Percentiles rank a stretch among this genome's conserved stretches.
These are phyloP conservation scores for Abrostola triplasia DNA, from an alignment of 2,888 invertebrate species.

Conservation along the genomic window DNA sequence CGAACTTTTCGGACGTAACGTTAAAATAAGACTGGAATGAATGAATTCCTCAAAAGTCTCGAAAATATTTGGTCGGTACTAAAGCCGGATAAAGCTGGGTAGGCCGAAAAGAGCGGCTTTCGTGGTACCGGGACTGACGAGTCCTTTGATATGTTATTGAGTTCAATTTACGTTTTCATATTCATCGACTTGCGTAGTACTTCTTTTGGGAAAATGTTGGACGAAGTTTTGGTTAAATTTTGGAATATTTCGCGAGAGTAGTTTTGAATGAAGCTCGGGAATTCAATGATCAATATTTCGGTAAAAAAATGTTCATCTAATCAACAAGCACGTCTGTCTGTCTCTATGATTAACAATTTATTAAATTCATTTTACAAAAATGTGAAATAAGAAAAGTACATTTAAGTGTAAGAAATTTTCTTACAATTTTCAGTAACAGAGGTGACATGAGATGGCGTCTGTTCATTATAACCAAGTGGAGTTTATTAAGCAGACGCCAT, in stretches of 20 bases:
- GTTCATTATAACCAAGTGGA: slow-evolving; percentile 2
- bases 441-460: slow-evolving; percentile 1
- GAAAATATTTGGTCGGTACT: slow-evolving; percentile 63
- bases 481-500: slow-evolving; percentile 1
- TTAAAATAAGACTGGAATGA: slow-evolving; percentile 40
- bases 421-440: neutral
- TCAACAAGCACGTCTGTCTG: too few relatives aligned
- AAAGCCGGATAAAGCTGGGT: slow-evolving; percentile 71
- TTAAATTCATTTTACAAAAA: too few relatives aligned
- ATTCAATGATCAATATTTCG: too few relatives aligned
- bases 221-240: slow-evolving; percentile 33
- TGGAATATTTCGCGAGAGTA: slow-evolving; percentile 19
- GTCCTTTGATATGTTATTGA: slow-evolving; percentile 80
- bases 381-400: too few relatives aligned
- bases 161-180: slow-evolving; percentile 79
- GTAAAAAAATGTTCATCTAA: too few relatives aligned
- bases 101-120: slow-evolving; percentile 67
- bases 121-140: slow-evolving; percentile 63
- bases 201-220: slow-evolving; percentile 38
- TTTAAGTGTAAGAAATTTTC: too few relatives aligned
- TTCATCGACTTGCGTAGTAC: slow-evolving; percentile 57
- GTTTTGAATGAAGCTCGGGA: slow-evolving; percentile 30
- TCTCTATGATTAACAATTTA: too few relatives aligned
- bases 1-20: slow-evolving; percentile 25
- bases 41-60: slow-evolving; percentile 52